phyloP scores from a whole-genome alignment of 2,888 invertebrate species.

The Leptinotarsa tumamoca region DNA sequence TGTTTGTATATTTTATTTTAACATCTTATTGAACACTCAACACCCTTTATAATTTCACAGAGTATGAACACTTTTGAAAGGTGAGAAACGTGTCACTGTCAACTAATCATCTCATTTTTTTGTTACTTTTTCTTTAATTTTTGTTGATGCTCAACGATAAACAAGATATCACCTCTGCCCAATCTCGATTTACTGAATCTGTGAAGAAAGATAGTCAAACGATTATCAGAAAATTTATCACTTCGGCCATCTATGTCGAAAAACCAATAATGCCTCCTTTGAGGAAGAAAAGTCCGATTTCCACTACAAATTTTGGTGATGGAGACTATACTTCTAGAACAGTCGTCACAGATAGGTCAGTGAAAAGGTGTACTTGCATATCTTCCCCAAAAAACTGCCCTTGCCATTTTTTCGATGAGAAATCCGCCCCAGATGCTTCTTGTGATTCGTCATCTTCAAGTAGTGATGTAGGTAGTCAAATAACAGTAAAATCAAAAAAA shows the following conservation, averaged over 20 bases:
- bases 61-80: neutral
- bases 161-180: constrained; percentile 18
- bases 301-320: constrained; percentile 22
- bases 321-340: constrained; percentile 27
- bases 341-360: constrained; percentile 27
- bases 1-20: too few species aligned
- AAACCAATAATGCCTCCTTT: constrained; percentile 58
- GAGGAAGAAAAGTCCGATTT: constrained; percentile 53
- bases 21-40: neutral
- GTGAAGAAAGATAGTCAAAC: constrained; percentile 37
- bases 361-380: constrained; percentile 56
- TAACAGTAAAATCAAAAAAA: constrained; percentile 45
- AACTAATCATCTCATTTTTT: neutral
- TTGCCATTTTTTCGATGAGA: constrained; percentile 47
- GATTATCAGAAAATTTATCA: constrained; percentile 68
- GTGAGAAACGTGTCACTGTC: neutral
- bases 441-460: constrained; percentile 37
- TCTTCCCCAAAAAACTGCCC: constrained; percentile 52
- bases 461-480: constrained; percentile 43
- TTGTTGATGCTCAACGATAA: constrained; percentile 30
- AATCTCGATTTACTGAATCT: constrained; percentile 40
- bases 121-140: constrained; percentile 26
- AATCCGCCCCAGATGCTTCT: constrained; percentile 22
- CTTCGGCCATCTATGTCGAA: constrained; percentile 74
- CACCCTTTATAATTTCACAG: neutral